Percentiles rank a stretch among this genome's conserved stretches.
These are phyloP conservation scores for Tangachromis dhanisi DNA, from an alignment of 2,113 vertebrate genomes.

Conservation along the genomic window DNA sequence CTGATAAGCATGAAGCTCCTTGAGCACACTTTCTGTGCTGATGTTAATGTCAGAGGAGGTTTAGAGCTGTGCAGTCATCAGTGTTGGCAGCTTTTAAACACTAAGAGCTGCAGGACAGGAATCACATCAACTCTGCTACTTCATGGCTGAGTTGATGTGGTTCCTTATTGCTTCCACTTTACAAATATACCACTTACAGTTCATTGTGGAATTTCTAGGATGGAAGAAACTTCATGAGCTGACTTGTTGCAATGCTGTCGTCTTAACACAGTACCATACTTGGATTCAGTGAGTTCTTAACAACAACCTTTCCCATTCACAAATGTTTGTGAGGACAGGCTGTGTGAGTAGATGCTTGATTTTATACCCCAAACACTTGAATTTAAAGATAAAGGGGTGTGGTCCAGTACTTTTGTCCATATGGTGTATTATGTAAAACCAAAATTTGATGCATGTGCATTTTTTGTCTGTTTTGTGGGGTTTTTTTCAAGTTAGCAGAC, in stretches of 20 bases:
- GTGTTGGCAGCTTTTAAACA: background rate
- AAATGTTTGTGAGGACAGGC: background rate
- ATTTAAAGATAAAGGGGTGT: background rate
- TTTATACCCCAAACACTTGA: background rate
- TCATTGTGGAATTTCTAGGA: background rate
- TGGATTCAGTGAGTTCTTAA: background rate
- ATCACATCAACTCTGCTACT: background rate
- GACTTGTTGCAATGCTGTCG: background rate
- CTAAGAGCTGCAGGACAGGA: background rate
- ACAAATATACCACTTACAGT: background rate
- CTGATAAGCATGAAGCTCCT: background rate
- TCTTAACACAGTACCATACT: background rate
- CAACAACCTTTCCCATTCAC: background rate
- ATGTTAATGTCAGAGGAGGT: background rate
- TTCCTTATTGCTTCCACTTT: background rate
- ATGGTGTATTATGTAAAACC: background rate
- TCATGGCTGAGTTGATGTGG: background rate
- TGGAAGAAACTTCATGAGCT: background rate
- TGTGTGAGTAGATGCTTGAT: background rate
- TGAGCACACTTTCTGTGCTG: background rate
- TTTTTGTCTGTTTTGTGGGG: background rate
- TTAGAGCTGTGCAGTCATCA: background rate
- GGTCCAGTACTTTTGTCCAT: background rate
- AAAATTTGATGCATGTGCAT: background rate
- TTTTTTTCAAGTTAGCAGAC: background rate